These are phyloP conservation scores for Alloscopus bannaensis DNA, from an alignment of 2,888 invertebrate genomes.

Conservation along the genomic window DNA sequence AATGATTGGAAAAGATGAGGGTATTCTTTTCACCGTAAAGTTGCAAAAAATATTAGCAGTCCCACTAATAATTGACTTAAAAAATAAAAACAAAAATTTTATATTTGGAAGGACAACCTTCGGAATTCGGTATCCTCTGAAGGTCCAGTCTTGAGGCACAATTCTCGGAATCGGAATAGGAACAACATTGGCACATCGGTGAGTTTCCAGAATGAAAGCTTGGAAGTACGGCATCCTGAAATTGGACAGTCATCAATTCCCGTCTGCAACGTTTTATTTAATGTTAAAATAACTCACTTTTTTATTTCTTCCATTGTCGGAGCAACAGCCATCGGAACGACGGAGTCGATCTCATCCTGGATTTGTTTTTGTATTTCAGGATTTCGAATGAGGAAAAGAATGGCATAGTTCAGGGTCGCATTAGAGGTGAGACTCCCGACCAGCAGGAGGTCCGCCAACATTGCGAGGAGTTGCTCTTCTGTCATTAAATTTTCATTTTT, in stretches of 20 bases:
- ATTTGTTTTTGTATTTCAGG: slow-evolving; percentile 47
- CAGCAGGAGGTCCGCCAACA: slow-evolving; percentile 55
- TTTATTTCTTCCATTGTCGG: slow-evolving; percentile 53
- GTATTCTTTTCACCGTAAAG: too few relatives aligned
- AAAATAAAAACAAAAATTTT: not conserved
- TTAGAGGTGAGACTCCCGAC: slow-evolving; percentile 46
- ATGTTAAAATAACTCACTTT: slow-evolving; percentile 23
- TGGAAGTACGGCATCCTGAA: slow-evolving; percentile 63
- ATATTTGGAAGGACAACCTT: slow-evolving; percentile 8
- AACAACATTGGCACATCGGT: slow-evolving; percentile 57
- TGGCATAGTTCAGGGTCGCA: slow-evolving; percentile 52
- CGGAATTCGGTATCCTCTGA: slow-evolving; percentile 63
- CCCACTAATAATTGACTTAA: not conserved
- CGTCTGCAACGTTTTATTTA: not conserved
- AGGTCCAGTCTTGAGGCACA: slow-evolving; percentile 47
- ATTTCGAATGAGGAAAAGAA: slow-evolving; percentile 47
- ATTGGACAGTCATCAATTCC: not conserved
- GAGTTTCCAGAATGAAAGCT: slow-evolving; percentile 61
- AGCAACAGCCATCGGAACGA: slow-evolving; percentile 36
- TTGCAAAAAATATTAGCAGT: not conserved
- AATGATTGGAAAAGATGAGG: slow-evolving; percentile 52
- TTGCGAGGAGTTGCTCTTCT: slow-evolving; percentile 52
- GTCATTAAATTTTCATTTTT: too few relatives aligned
- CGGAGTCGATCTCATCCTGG: slow-evolving; percentile 34
- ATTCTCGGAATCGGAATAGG: slow-evolving; percentile 60